Conservation (phyloP, 2,113 vertebrate genomes). For the Alethe castanea region DNA sequence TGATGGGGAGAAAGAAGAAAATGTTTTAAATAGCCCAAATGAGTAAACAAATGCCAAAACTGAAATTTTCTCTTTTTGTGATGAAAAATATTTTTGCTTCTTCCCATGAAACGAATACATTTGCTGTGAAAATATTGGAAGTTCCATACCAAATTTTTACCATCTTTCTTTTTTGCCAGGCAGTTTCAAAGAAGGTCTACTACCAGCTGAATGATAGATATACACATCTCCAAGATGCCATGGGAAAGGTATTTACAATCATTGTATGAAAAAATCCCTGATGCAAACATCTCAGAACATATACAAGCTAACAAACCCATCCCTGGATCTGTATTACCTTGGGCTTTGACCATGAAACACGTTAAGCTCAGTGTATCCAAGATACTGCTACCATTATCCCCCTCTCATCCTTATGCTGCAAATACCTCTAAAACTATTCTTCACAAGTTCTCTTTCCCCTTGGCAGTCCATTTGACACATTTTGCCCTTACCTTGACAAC, state of each 20-base stretch:
- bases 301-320: not conserved
- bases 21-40: not conserved
- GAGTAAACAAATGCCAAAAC: not conserved
- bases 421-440: not conserved
- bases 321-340: not conserved
- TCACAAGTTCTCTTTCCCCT: not conserved
- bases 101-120: not conserved
- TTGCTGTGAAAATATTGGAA: not conserved
- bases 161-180: not conserved
- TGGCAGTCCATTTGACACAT: not conserved
- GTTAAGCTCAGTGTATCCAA: not conserved
- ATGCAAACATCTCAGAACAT: not conserved
- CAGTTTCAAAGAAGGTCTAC: not conserved
- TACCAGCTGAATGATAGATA: not conserved
- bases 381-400: not conserved
- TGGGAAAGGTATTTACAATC: not conserved
- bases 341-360: not conserved
- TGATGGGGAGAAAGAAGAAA: not conserved
- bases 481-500: not conserved
- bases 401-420: not conserved
- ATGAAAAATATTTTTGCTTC: not conserved
- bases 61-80: not conserved
- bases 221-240: not conserved
- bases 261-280: not conserved
- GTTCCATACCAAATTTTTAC: not conserved